These are phyloP conservation scores for Fopius arisanus DNA, from an alignment of 1,140 invertebrate species.

Conservation along the genomic window DNA sequence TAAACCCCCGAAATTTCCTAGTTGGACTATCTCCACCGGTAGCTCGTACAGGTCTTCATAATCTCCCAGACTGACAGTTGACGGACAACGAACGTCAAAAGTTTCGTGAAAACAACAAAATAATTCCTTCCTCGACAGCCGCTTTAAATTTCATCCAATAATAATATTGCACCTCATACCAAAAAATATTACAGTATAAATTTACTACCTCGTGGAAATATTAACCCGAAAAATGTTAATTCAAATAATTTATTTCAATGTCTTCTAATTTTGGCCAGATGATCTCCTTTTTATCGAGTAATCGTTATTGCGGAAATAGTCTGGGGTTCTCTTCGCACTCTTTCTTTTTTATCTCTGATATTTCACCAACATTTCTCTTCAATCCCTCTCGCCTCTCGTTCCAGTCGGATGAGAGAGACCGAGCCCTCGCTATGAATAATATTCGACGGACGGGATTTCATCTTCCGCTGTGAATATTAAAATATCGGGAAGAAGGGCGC, in stretches of 20 bases:
- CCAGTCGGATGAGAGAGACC: neutral
- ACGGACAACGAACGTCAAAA: no score
- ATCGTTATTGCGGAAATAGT: neutral
- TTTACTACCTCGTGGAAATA: no score
- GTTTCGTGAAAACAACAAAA: no score
- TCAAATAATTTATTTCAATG: no score
- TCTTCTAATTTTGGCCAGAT: no score
- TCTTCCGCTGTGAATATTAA: slow-evolving; percentile 46
- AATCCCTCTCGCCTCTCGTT: neutral
- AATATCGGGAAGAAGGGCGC: slow-evolving; percentile 46
- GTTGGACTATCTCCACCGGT: no score
- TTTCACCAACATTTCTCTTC: neutral
- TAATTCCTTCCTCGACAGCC: no score
- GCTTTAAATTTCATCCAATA: no score
- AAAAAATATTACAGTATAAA: no score
- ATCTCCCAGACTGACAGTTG: neutral
- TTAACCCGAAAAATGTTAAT: no score
- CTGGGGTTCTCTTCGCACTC: neutral
- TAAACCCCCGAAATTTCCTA: no score
- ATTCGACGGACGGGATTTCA: slow-evolving; percentile 31
- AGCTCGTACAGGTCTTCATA: neutral
- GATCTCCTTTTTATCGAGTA: neutral
- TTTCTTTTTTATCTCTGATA: neutral
- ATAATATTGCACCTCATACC: no score
- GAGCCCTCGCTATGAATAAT: neutral